A percentile compares a stretch with the other conserved stretches of the same genome.
These are phyloP conservation scores for Agonopterix arenella DNA, from an alignment of 2,888 invertebrate species.

Conservation along the genomic window DNA sequence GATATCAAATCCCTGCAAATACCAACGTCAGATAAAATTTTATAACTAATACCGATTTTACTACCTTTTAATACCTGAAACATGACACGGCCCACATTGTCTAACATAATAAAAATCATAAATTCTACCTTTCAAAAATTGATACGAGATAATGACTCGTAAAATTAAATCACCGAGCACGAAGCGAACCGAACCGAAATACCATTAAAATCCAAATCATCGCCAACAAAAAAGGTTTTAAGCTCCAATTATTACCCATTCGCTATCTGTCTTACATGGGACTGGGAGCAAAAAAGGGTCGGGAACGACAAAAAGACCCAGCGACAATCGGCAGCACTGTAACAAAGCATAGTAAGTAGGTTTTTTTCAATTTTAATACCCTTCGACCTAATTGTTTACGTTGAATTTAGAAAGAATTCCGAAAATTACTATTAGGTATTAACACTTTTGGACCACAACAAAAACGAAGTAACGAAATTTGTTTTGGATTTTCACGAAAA, in stretches of 20 bases:
- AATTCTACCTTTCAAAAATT: slow-evolving; percentile 24
- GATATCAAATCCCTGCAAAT: too few relatives aligned
- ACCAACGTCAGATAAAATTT: too few relatives aligned
- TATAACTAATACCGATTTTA: too few relatives aligned
- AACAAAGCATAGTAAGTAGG: too few relatives aligned
- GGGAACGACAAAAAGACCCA: slow-evolving; percentile 46
- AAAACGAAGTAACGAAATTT: too few relatives aligned
- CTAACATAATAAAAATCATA: not conserved
- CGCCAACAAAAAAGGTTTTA: slow-evolving; percentile 53
- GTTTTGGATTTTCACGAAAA: too few relatives aligned
- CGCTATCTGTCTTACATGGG: slow-evolving; percentile 64
- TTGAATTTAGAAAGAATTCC: too few relatives aligned
- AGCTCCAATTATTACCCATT: slow-evolving; percentile 66
- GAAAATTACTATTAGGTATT: too few relatives aligned
- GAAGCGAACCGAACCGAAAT: slow-evolving; percentile 32
- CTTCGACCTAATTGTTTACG: too few relatives aligned
- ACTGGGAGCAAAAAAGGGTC: slow-evolving; percentile 40
- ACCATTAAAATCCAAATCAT: slow-evolving; percentile 49
- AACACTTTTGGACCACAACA: too few relatives aligned
- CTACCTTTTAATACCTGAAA: too few relatives aligned
- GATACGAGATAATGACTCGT: slow-evolving; percentile 43
- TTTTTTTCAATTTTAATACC: too few relatives aligned
- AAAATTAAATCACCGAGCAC: slow-evolving; percentile 41
- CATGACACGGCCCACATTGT: not conserved
- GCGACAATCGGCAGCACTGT: slow-evolving; percentile 45